A percentile compares a stretch with the other conserved stretches of the same genome.
Evolutionary conservation across 2,113 vertebrate species (phyloP).

Genomic region (Vireo altiloquus): DNA sequence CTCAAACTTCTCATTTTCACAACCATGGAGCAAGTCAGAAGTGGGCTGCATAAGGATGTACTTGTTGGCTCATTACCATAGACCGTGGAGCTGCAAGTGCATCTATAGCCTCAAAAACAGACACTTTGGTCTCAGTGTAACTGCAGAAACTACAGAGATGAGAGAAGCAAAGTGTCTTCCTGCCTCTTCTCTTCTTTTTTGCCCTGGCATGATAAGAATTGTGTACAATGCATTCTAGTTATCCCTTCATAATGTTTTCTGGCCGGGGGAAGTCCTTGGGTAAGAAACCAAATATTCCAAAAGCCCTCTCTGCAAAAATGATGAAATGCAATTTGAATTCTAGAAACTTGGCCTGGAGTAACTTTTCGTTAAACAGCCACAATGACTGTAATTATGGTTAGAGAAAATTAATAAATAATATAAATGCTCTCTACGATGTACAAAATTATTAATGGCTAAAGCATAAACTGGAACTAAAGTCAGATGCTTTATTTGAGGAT

Average conservation of each 20-base stretch:
- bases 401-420: constrained; percentile 65
- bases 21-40: neutral
- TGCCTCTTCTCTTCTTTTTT: neutral
- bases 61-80: neutral
- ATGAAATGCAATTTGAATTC: constrained; percentile 29
- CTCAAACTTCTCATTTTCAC: neutral
- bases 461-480: constrained; percentile 55
- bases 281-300: neutral
- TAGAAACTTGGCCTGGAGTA: constrained; percentile 30
- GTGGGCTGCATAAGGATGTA: neutral
- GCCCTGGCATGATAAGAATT: neutral
- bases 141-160: neutral
- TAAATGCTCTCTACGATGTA: constrained; percentile 52
- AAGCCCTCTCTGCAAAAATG: neutral
- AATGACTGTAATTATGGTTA: constrained; percentile 20
- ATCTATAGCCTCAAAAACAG: neutral
- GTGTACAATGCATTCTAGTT: neutral
- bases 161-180: neutral
- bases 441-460: constrained; percentile 67
- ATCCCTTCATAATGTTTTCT: neutral
- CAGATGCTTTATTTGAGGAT: constrained; percentile 58
- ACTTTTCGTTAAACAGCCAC: constrained; percentile 53
- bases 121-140: neutral
- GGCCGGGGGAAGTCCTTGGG: neutral
- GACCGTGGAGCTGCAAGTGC: neutral